A percentile compares a stretch with the other conserved stretches of the same genome.
These are phyloP conservation scores for Anthoscopus minutus DNA, from an alignment of 2,113 vertebrate species.

Conservation along the genomic window DNA sequence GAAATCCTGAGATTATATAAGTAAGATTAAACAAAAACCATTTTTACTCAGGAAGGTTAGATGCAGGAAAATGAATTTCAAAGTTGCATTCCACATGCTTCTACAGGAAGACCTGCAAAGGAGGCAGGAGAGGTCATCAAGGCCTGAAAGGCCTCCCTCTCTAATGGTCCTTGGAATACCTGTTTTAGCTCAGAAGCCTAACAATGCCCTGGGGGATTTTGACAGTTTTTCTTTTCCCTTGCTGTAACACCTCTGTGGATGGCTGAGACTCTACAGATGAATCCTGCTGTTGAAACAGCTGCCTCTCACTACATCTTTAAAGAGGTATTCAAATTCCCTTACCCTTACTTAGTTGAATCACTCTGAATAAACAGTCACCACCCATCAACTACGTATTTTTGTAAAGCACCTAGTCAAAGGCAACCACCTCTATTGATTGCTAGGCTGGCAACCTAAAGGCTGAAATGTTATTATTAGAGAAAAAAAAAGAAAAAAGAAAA, in stretches of 20 bases:
- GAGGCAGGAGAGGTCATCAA: neutral
- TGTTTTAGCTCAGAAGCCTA: slow-evolving; percentile 42
- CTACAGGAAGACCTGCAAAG: neutral
- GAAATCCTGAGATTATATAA: neutral
- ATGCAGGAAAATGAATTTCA: neutral
- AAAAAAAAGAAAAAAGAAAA: neutral
- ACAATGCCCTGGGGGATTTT: slow-evolving; percentile 55
- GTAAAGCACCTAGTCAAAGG: slow-evolving; percentile 70
- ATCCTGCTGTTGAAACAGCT: slow-evolving; percentile 63
- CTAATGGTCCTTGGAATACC: slow-evolving; percentile 58
- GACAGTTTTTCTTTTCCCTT: slow-evolving; percentile 35
- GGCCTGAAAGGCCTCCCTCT: slow-evolving; percentile 54
- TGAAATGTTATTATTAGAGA: slow-evolving; percentile 1
- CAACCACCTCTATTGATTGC: slow-evolving; percentile 69
- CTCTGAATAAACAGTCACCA: slow-evolving; percentile 81
- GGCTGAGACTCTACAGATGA: slow-evolving; percentile 64
- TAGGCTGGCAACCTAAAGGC: slow-evolving; percentile 53
- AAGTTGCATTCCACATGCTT: neutral
- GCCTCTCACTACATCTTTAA: slow-evolving; percentile 46
- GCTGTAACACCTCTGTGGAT: slow-evolving; percentile 15
- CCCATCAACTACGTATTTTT: slow-evolving; percentile 78
- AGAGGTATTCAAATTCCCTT: slow-evolving; percentile 68
- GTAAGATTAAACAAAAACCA: neutral
- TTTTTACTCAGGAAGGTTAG: neutral
- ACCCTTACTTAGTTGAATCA: slow-evolving; percentile 74